Base-by-base conservation (phyloP, 2,113 vertebrate species). In the Triplophysa dalaica region DNA sequence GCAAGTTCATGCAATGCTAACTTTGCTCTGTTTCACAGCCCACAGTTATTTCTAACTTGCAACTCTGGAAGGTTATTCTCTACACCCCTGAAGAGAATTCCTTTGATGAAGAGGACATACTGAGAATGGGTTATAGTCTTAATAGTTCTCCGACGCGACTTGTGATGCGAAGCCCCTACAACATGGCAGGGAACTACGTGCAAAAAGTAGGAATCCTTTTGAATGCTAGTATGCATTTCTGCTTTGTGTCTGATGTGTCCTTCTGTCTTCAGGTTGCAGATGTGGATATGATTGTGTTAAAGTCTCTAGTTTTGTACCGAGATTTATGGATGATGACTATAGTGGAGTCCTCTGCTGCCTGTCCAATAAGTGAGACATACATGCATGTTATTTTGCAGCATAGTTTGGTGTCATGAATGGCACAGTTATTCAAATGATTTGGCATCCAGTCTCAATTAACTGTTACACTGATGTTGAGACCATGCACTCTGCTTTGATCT, bases 251-350 rank as follows among this genome's bases (percentile, higher is more conserved):
- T 56, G 52, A 19, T 2, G 4, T 2, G 14, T 24, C 33, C 33
- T 33, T 38, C 38, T 14, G 48, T 22, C 1, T n/a, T n/a, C 75
- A 95, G 94, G 89, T 91, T 75, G 88, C 81, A 74, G 91, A 91
- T 41, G 52, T 94, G 50, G 87, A 86, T 1, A 94, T 95, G 89
- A 88, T 89, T 48, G 56, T 91, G 4, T 81, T 96, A 26, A 93
- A 85, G 75, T 92, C 92, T 2, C 93, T 88, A 8, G 81, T 22
- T 0, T 91, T 92, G 85, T 93, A 92, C 80, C 93, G 11, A 61
- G 0, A 80, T 70, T 5, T 65, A 86, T 17, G 90, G 89, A 19
- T 43, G 62, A 38, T 89, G 33, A 83, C n/a, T 60, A 19, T 91
- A 0, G 41, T 88, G 1, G 87, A 91, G 79, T 67, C 89, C 60